Percentiles rank a stretch among this genome's conserved stretches.
These are phyloP conservation scores for Serrognathus titanus DNA, from an alignment of 2,888 invertebrate species.

Conservation along the genomic window DNA sequence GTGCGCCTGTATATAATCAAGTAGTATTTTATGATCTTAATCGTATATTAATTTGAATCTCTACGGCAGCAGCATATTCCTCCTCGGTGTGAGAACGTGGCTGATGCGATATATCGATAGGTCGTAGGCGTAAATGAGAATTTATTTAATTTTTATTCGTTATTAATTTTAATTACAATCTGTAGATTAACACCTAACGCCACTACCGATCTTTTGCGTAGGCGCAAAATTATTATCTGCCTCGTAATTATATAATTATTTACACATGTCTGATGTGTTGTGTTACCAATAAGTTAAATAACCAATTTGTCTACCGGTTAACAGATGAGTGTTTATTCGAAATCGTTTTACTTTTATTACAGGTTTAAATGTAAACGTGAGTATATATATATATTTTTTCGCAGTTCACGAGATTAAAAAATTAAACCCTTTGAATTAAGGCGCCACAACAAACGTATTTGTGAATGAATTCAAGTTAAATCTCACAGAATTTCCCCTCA, in stretches of 20 bases:
- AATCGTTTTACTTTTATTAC: neutral
- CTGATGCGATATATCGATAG: neutral
- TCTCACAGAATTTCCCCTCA: too few relatives aligned
- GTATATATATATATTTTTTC: too few relatives aligned
- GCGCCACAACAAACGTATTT: too few relatives aligned
- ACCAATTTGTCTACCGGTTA: neutral
- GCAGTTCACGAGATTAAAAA: too few relatives aligned
- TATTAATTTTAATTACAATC: conserved; percentile 10
- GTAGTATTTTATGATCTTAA: conserved; percentile 10
- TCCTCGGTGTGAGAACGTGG: conserved; percentile 1
- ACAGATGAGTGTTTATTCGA: neutral
- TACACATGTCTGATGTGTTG: too few relatives aligned
- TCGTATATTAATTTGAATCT: conserved; percentile 13
- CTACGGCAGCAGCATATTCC: neutral
- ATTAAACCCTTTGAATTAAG: too few relatives aligned
- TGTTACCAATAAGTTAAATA: neutral
- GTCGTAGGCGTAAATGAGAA: conserved; percentile 5
- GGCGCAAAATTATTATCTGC: too few relatives aligned
- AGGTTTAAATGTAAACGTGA: too few relatives aligned
- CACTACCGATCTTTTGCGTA: too few relatives aligned
- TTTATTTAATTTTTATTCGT: conserved; percentile 11
- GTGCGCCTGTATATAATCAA: conserved; percentile 14
- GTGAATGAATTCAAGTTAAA: too few relatives aligned
- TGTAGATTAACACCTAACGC: neutral
- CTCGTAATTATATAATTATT: too few relatives aligned